Evolutionary conservation across 2,888 invertebrate genomes (phyloP), one percentile per base, ranked within the genome.

Genomic region (Hypomecis atomaria): DNA sequence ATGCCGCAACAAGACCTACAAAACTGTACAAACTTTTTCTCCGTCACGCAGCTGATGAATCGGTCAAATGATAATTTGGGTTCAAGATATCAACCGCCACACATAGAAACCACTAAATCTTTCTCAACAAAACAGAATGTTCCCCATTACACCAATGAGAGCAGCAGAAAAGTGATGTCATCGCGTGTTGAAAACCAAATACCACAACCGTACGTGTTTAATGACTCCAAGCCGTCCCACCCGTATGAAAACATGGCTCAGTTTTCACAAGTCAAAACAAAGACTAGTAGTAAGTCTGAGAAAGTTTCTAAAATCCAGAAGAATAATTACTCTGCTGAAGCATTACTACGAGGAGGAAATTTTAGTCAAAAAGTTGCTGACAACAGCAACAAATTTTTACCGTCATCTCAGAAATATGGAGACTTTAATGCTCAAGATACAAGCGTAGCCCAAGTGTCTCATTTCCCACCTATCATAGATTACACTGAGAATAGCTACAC

Each of bases 41-140:
- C 92, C 7, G 92, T 92, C 7, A 91, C 92, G 1, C 92, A 92
- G 65, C 75, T 92, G 53, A 92, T 92, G 92, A 92, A 92, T 72
- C 86, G 92, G 23, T 86, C 92, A 7, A 84, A 82, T 9, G 91
- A 90, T 67, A 88, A 83, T 70, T 83, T 85, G 75, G 58, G 84
- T 52, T 81, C 88, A 37, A 84, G 91, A 34, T 87, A 87, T 71
- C 88, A 87, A 67, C 81, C 78, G 10, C 71, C 84, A 11, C 82
- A 79, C 69, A 74, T 81, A 38, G 90, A 90, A 48, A 62, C 80
- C 47, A 65, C 82, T 1, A 90, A 90, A 72, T 58, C 82, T 11
- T 71, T 72, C 50, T 67, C 78, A 53, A 69, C 73, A n/a, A 92
- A 91, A 77, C 89, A 88, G 67, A 85, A 81, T 72, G 67, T 79